Conservation (phyloP, 2,888 invertebrate species). For the Campoplex capitator region DNA sequence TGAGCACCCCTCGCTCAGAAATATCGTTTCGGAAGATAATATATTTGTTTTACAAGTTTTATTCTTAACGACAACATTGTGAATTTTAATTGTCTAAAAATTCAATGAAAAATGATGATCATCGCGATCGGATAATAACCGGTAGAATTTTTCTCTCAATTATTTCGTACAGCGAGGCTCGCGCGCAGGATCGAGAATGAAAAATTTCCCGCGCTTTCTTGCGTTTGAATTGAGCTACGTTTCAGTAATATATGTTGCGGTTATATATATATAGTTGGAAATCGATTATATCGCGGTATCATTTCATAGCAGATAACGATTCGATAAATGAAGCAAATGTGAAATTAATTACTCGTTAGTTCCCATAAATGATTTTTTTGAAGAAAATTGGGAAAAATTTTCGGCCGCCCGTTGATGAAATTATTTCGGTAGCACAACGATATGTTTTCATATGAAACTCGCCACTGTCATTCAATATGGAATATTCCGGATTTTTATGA, state of each 20-base stretch:
- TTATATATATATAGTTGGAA: neutral
- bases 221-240: neutral
- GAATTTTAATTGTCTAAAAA: neutral
- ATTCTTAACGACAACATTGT: neutral
- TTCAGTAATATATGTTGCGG: neutral
- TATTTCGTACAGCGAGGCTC: neutral
- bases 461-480: neutral
- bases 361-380: neutral
- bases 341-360: too few species aligned
- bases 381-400: neutral
- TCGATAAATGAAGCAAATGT: neutral
- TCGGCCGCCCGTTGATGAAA: neutral
- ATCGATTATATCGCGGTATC: neutral
- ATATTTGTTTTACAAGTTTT: neutral
- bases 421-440: neutral
- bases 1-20: constrained; percentile 29
- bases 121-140: neutral
- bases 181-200: neutral
- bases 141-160: neutral
- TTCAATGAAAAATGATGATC: neutral
- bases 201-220: neutral
- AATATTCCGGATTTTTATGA: neutral
- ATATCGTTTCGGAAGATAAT: neutral
- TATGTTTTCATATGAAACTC: too few species aligned
- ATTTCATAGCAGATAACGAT: neutral